Evolutionary conservation across 2,888 invertebrate species (phyloP).

Genomic region (Drosophila robusta): DNA sequence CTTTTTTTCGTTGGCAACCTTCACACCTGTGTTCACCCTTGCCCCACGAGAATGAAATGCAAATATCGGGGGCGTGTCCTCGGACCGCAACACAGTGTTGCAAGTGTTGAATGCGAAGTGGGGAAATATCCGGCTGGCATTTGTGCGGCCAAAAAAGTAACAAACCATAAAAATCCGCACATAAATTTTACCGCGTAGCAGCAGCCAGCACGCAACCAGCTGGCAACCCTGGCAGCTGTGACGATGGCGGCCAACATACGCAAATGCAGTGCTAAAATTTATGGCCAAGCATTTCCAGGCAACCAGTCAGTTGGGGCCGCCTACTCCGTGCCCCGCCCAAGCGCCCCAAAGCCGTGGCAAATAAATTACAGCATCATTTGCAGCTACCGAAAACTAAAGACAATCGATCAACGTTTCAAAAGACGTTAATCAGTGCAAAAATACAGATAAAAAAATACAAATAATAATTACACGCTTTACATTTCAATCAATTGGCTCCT

Average conservation of each 20-base stretch:
- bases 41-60: not conserved
- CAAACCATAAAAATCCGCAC: slow-evolving; percentile 67
- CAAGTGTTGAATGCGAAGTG: slow-evolving; percentile 22
- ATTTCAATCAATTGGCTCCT: not conserved
- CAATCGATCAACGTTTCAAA: slow-evolving; percentile 28
- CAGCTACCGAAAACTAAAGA: slow-evolving; percentile 30
- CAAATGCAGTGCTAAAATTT: slow-evolving; percentile 65
- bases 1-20: not conserved
- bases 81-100: slow-evolving; percentile 31
- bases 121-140: slow-evolving; percentile 5
- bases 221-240: slow-evolving; percentile 46
- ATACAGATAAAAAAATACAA: not conserved
- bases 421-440: slow-evolving; percentile 21
- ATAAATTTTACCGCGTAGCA: slow-evolving; percentile 54
- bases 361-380: slow-evolving; percentile 62
- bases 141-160: slow-evolving; percentile 31
- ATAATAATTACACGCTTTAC: not conserved
- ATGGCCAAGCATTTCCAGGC: slow-evolving; percentile 58
- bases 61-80: slow-evolving; percentile 3
- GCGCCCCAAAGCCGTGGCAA: slow-evolving; percentile 25
- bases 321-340: slow-evolving; percentile 21
- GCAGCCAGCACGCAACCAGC: slow-evolving; percentile 19
- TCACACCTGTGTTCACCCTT: slow-evolving; percentile 7
- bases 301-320: slow-evolving; percentile 15
- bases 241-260: slow-evolving; percentile 61